Evolutionary conservation across 2,888 invertebrate species (phyloP), one percentile per base, ranked within the genome.

Genomic region (Gastracanthus pulcherrimus): DNA sequence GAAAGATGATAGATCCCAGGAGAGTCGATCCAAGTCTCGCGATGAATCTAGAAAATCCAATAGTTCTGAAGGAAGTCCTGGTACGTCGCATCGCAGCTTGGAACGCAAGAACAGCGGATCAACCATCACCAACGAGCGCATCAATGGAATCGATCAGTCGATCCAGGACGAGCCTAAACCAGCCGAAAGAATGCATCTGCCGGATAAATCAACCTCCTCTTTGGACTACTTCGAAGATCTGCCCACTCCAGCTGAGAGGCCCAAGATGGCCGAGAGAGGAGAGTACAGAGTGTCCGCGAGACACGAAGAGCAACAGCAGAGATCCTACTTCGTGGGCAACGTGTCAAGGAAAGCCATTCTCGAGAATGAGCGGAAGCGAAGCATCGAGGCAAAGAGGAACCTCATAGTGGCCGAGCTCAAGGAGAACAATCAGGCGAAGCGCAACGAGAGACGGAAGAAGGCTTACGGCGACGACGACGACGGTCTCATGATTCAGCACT

Each of bases 1-100:
- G 29, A 90, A 89, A 74, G 94, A 94, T 70, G 51, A 51, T 7
- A n/a, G 2, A 5, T 92, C 92, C 85, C 93, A 92, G 29, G 90
- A 92, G 78, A 93, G 93, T 80, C 92, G 93, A 13, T 60, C 31
- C 67, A 87, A 85, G 48, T 82, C 87, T 89, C 74, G 51, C 4
- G 67, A 83, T 2, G 86, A 88, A 0, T 85, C 84, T 0, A 70
- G 85, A 9, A 86, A 87, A 5, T 87, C 86, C 0, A 87, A 82
- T 4, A 89, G 84, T 5, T 86, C 87, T 0, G 88, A 87, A 11
- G 75, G 80, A n/a, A 78, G 76, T n/a, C 78, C 78, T 0, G 71
- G 45, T 0, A 84, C 86, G 70, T 9, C 86, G 3, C 82, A 85
- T 9, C 85, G 85, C 2, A 87, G 84, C 9, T 51, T 88, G 7